Conservation (phyloP, 2,797 vertebrate genomes). For the Catostomus latipinnis region DNA sequence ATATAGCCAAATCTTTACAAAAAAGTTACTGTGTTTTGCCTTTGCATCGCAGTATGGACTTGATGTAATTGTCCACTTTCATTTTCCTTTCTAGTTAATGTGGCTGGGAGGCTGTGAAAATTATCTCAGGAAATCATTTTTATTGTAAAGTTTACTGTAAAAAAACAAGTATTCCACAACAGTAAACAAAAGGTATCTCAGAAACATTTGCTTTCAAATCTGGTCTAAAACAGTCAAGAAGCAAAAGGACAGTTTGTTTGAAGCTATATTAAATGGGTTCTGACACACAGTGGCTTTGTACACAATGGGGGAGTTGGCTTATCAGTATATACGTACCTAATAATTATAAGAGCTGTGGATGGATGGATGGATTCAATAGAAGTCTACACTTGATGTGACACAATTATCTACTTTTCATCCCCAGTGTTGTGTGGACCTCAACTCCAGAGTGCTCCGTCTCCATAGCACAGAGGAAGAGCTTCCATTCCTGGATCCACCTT, state of each 20-base stretch:
- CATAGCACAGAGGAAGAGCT: conserved; percentile 82
- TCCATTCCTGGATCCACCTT: conserved; percentile 81
- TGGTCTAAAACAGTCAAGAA: neutral
- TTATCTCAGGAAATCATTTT: neutral
- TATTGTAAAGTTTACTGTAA: neutral
- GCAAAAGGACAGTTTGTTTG: neutral
- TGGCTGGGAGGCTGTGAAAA: neutral
- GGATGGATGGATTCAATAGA: neutral
- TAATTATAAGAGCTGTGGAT: neutral
- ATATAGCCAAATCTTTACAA: neutral
- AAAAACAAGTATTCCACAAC: no score
- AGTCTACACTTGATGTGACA: neutral
- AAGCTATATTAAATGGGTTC: neutral
- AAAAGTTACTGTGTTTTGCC: no score
- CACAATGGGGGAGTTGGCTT: neutral
- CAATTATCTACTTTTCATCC: neutral
- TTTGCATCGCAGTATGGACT: neutral
- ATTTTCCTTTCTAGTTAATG: neutral
- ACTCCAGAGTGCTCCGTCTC: conserved; percentile 81
- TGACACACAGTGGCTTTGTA: neutral
- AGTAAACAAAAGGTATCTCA: no score
- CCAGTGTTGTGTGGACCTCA: conserved; percentile 91
- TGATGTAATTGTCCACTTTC: neutral
- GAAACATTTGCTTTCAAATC: no score
- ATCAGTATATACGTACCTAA: conserved; percentile 13